Evolutionary conservation across 1,140 invertebrate species (phyloP).

Genomic region (Caerostris extrusa): DNA sequence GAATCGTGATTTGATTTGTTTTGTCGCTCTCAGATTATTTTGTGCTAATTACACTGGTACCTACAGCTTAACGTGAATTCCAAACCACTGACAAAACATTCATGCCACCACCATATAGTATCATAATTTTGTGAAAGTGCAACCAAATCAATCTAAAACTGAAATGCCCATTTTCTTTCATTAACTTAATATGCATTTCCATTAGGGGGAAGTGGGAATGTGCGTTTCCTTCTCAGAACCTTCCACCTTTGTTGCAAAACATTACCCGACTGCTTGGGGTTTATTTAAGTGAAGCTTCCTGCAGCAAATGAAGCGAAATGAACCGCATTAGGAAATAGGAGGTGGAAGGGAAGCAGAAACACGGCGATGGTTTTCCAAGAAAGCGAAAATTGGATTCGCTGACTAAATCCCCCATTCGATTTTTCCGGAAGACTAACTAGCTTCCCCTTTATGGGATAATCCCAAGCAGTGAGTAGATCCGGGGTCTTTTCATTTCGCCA

Average conservation of each 20-base stretch:
- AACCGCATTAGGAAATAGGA: conserved; percentile 60
- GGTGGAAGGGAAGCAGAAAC: neutral
- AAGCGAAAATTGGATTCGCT: conserved; percentile 14
- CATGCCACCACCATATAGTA: too few species aligned
- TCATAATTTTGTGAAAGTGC: too few species aligned
- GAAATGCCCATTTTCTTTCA: neutral
- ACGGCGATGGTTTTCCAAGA: neutral
- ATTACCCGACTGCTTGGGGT: conserved; percentile 22
- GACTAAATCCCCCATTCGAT: conserved; percentile 39
- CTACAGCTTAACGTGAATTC: too few species aligned
- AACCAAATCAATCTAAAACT: too few species aligned
- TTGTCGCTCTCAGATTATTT: too few species aligned
- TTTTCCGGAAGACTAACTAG: conserved; percentile 9
- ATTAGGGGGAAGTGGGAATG: conserved; percentile 6
- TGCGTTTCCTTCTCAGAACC: neutral
- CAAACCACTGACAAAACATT: too few species aligned
- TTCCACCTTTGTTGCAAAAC: neutral
- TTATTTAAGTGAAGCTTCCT: conserved; percentile 51
- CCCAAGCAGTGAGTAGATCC: neutral
- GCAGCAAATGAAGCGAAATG: conserved; percentile 41
- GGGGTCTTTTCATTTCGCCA: neutral
- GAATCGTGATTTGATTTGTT: too few species aligned
- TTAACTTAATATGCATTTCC: conserved; percentile 55
- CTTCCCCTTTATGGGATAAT: neutral
- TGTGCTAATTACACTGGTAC: too few species aligned